Evolutionary conservation across 2,113 vertebrate species (phyloP), one percentile per base, ranked within the genome.

Genomic region (Lepus americanus): DNA sequence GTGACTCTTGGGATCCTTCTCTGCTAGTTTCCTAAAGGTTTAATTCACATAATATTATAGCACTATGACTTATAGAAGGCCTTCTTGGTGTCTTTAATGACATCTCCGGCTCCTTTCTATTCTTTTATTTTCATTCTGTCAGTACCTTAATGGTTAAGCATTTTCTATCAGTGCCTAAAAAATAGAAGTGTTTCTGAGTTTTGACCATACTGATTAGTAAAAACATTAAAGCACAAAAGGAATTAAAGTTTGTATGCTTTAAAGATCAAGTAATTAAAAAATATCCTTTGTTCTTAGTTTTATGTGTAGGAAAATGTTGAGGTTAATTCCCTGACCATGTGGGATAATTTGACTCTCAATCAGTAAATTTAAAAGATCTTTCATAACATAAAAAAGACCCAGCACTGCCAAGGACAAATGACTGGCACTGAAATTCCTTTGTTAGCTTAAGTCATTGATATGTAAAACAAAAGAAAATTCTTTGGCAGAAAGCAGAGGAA

Each of bases 381-480:
- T 97, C 97, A 97, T 92, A 97, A 97, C 96, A 95, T 96, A 95
- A 97, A 97, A 97, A 97, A 96, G 92, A 96, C 72, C 69, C 33
- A 95, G 83, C 59, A 76, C 67, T 97, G 97, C 97, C 97, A 97
- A 97, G 97, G 96, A 97, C 97, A 97, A 96, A 97, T 95, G 97
- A 95, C 96, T 97, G 97, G 97, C 97, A 97, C 96, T 76, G 83
- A 97, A 95, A 97, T 96, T 96, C 96, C 86, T 97, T 96, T 97
- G 97, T 97, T 97, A 97, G 90, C 96, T 94, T 96, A 97, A 97
- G 96, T 97, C 97, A 97, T 96, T 97, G 97, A 97, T 97, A 97
- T 97, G 97, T 96, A 97, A 97, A 97, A 97, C 97, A 97, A 97
- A 97, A 97, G 97, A 96, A 96, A 97, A 97, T 95, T 96, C 94